A percentile compares a stretch with the other conserved stretches of the same genome.
Conservation (phyloP, 92 coral and sea anemone species). For the Palythoa heliodiscus region DNA sequence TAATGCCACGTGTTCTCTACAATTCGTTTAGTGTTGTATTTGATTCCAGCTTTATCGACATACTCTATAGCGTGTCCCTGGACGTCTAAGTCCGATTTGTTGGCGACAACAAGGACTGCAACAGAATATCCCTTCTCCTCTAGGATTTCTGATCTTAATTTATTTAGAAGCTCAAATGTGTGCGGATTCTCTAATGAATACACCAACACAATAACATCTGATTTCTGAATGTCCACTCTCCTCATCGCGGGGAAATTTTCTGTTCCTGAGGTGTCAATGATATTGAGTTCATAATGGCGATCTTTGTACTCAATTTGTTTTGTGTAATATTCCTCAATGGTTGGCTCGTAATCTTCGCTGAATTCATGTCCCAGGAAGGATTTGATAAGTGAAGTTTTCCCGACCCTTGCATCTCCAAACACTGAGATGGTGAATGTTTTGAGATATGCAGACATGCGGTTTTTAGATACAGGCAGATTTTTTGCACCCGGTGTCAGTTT, state of each 20-base stretch:
- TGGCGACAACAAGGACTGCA: constrained; percentile 88
- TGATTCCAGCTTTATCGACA: constrained; percentile 56
- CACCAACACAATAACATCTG: constrained; percentile 79
- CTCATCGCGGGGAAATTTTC: constrained; percentile 93
- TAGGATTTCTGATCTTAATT: constrained; percentile 71
- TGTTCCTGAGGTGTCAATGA: constrained; percentile 88
- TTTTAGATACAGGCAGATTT: constrained; percentile 28
- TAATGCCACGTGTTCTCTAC: constrained; percentile 74
- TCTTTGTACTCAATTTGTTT: constrained; percentile 78
- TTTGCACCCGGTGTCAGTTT: neutral
- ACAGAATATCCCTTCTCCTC: constrained; percentile 66
- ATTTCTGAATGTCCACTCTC: constrained; percentile 78
- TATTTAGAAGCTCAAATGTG: constrained; percentile 69
- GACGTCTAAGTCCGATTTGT: constrained; percentile 78
- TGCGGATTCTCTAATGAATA: constrained; percentile 78
- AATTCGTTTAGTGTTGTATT: constrained; percentile 65
- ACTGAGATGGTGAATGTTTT: constrained; percentile 75
- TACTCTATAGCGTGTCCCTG: constrained; percentile 64
- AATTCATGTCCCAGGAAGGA: constrained; percentile 71
- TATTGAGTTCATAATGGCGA: constrained; percentile 77
- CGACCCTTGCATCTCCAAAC: constrained; percentile 81
- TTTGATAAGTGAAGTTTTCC: constrained; percentile 77
- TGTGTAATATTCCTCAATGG: constrained; percentile 78
- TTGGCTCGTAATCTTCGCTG: constrained; percentile 74
- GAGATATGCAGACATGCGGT: constrained; percentile 70